These are phyloP conservation scores for Toxotes lorentzi DNA, from an alignment of 2,797 vertebrate genomes.

Conservation along the genomic window DNA sequence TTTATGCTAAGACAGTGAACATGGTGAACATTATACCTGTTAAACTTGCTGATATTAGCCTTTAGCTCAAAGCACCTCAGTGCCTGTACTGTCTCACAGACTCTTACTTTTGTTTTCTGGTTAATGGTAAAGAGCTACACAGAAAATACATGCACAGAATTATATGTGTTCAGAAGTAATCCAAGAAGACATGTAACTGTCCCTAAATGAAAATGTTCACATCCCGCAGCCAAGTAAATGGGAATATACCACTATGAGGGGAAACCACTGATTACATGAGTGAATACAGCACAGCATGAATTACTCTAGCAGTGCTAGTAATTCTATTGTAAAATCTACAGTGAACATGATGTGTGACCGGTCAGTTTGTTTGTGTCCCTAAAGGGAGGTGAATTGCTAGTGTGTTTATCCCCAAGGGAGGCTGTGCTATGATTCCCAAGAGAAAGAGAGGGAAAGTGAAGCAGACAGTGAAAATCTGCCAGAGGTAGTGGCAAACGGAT, in stretches of 20 bases:
- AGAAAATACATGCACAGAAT: not conserved
- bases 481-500: constrained; percentile 10
- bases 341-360: constrained; percentile 45
- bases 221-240: constrained; percentile 4
- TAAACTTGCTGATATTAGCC: not conserved
- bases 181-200: not conserved
- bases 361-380: constrained; percentile 57
- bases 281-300: constrained; percentile 7
- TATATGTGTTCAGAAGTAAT: not conserved
- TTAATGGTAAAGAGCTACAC: not conserved
- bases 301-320: constrained; percentile 24
- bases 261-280: not conserved
- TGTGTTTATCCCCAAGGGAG: constrained; percentile 64
- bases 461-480: constrained; percentile 10
- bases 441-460: constrained; percentile 12
- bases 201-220: not conserved
- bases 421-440: constrained; percentile 27
- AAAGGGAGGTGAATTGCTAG: constrained; percentile 27
- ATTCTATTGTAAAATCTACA: constrained; percentile 49
- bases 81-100: not conserved
- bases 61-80: not conserved
- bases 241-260: not conserved
- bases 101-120: not conserved
- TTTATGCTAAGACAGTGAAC: not conserved
- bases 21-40: not conserved